Evolutionary conservation across 2,888 invertebrate species (phyloP).

Genomic region (Caenorhabditis panamensis): DNA sequence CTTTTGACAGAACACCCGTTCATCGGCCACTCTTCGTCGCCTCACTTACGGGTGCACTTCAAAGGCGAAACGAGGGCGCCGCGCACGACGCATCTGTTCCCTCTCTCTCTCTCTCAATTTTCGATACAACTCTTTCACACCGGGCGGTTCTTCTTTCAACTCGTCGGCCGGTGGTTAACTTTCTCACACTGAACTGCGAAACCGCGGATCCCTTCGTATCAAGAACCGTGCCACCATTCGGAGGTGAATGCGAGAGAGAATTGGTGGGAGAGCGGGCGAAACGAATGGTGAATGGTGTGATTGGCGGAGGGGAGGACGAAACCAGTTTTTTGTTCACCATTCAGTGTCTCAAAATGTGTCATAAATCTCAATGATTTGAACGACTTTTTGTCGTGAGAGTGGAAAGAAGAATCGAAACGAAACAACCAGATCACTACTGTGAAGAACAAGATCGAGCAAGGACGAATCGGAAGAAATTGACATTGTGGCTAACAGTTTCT

Average conservation of each 20-base stretch:
- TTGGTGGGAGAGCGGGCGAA: slow-evolving; percentile 2
- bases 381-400: slow-evolving; percentile 47
- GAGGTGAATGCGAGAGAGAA: slow-evolving; percentile 11
- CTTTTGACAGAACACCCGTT: slow-evolving; percentile 38
- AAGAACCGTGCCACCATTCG: slow-evolving; percentile 13
- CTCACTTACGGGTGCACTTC: slow-evolving; percentile 27
- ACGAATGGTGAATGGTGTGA: slow-evolving; percentile 46
- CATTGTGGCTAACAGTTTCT: too few relatives aligned
- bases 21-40: slow-evolving; percentile 20
- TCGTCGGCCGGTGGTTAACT: neutral
- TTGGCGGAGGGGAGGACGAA: slow-evolving; percentile 34
- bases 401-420: slow-evolving; percentile 16
- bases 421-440: neutral
- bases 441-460: slow-evolving; percentile 10
- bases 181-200: slow-evolving; percentile 15
- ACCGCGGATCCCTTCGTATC: slow-evolving; percentile 12
- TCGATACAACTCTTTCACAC: slow-evolving; percentile 34
- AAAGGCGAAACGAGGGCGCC: slow-evolving; percentile 26
- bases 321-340: slow-evolving; percentile 45
- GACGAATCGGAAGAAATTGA: neutral
- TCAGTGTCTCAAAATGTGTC: slow-evolving; percentile 56
- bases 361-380: slow-evolving; percentile 60
- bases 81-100: slow-evolving; percentile 41
- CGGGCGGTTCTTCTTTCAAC: slow-evolving; percentile 24
- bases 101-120: slow-evolving; percentile 3